Evolutionary conservation across 37 sponge, comb jelly and placozoan species (phyloP), one percentile per base, ranked within the genome.

Genomic region (Aplysina aerophoba): DNA sequence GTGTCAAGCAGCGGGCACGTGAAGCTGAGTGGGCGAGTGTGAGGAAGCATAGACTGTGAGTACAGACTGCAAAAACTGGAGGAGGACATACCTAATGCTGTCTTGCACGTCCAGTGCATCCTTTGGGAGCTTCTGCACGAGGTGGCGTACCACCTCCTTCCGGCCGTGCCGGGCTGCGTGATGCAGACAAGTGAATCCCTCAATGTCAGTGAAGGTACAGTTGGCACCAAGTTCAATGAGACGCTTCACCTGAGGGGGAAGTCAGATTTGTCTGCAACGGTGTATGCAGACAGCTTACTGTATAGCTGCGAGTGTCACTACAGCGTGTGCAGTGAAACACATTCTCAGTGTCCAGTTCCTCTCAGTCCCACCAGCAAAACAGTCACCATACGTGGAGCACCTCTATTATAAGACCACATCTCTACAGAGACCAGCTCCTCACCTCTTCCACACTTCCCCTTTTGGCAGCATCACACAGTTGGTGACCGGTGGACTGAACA

Each of bases 121-220:
- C 2, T 21, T 75, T 2, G 78, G n/a, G 15, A 75, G n/a, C 4
- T 88, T 90, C 53, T 72, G 55, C n/a, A 75, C 86, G 16, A 90
- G 83, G 54, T 82, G 83, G 36, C 72, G 11, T 55, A 88, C 96
- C 25, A 87, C 83, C 33, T 95, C 93, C 41, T 83, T 86, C 65
- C 82, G 83, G 31, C 89, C 94, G 33, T 91, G 88, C 34, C 96
- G 41, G 16, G 92, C 92, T 27, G 96, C 96, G 65, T 91, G 90
- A 63, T 96, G 96, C 11, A 96, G 88, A 21, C 94, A 87, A 0
- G 92, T 93, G 73, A 89, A 86, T 0, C 96, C 96, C 39, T 91
- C 85, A 16, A 25, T 36, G 72, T 90, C 96, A 12, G 82, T 53
- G n/a, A 53, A 63, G 0, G 92, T 87, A 35, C 89, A 77, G 31